phyloP scores from a whole-genome alignment of 2,797 vertebrate species.

The Euthynnus affinis region DNA sequence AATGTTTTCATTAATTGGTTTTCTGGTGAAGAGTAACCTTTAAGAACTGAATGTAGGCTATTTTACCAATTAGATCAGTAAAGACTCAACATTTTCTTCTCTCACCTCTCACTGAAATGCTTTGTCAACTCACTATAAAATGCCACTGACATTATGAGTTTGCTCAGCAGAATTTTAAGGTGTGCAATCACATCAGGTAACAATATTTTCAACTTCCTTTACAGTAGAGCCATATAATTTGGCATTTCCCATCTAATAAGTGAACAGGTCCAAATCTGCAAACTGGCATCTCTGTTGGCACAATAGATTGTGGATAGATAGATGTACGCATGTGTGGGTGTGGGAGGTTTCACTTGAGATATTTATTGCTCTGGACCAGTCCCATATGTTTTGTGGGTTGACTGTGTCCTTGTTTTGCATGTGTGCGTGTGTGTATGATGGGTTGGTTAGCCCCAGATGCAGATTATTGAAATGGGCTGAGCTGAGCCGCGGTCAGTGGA shows the following conservation, averaged over 20 bases:
- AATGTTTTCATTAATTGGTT: slow-evolving; percentile 1
- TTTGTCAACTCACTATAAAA: not conserved
- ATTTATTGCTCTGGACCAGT: slow-evolving; percentile 69
- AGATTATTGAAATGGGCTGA: slow-evolving; percentile 87
- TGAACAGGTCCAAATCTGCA: slow-evolving; percentile 14
- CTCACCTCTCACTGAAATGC: not conserved
- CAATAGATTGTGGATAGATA: slow-evolving; percentile 49
- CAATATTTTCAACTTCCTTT: not conserved
- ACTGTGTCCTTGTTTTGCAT: slow-evolving; percentile 65
- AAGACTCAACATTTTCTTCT: not conserved
- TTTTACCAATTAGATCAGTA: not conserved
- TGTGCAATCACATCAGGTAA: not conserved
- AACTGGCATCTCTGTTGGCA: slow-evolving; percentile 34
- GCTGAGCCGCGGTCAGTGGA: slow-evolving; percentile 84
- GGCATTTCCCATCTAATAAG: slow-evolving; percentile 30
- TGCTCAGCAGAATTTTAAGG: not conserved
- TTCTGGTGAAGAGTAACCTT: not conserved
- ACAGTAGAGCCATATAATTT: not conserved
- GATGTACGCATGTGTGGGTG: slow-evolving; percentile 33
- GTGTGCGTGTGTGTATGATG: slow-evolving; percentile 56
- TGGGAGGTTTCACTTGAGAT: slow-evolving; percentile 53
- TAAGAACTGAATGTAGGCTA: not conserved
- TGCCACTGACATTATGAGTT: not conserved
- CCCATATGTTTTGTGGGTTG: slow-evolving; percentile 72
- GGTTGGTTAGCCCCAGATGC: slow-evolving; percentile 81